Evolutionary conservation across 2,888 invertebrate species (phyloP).

Genomic region (Agrotis exclamationis): DNA sequence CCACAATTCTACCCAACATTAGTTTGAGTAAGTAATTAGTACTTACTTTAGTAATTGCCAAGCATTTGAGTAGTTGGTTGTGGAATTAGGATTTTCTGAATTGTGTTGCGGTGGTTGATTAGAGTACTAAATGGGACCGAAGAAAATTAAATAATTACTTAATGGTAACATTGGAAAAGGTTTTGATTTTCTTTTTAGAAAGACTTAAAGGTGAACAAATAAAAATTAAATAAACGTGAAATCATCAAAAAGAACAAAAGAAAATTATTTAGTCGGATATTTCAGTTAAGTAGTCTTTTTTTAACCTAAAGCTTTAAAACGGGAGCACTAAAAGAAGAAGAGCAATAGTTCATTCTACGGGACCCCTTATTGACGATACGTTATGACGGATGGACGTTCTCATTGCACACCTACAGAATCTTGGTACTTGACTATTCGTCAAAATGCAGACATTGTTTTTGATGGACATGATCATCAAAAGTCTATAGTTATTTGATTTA

Average conservation of each 20-base stretch:
- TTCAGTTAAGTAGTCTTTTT: not conserved
- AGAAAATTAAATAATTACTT: conserved; percentile 5
- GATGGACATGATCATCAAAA: no score
- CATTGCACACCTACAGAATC: no score
- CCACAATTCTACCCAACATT: conserved; percentile 13
- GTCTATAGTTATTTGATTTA: no score
- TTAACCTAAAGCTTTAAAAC: no score
- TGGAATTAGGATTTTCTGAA: conserved; percentile 22
- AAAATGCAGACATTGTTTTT: no score
- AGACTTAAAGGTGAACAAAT: not conserved
- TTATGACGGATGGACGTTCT: no score
- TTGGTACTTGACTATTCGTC: no score
- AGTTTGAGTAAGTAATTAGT: conserved; percentile 44
- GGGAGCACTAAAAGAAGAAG: no score
- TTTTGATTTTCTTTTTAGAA: not conserved
- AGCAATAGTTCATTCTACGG: no score
- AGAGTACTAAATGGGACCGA: conserved; percentile 16
- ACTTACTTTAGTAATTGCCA: conserved; percentile 50
- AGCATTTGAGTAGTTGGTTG: conserved; percentile 22
- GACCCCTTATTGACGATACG: no score
- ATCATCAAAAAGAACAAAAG: not conserved
- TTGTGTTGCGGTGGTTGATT: conserved; percentile 19
- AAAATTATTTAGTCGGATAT: not conserved
- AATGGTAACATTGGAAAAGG: conserved; percentile 1
- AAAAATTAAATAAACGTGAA: not conserved